Evolutionary conservation across 2,797 vertebrate species (phyloP), one percentile per base, ranked within the genome.

Genomic region (Vespertilio murinus): DNA sequence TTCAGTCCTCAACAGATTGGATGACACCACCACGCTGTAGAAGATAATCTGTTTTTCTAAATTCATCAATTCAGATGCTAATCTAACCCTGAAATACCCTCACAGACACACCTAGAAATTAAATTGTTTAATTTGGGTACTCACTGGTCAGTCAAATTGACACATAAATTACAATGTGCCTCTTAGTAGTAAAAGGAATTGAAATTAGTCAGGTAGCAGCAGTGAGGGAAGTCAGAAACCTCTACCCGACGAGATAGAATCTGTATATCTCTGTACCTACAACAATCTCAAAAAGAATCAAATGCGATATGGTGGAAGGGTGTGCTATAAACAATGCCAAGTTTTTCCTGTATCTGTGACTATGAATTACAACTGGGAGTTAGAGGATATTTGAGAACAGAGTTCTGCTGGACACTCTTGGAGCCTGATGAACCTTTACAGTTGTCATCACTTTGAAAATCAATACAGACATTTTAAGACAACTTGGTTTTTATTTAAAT

Each of bases 401-500:
- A 54, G 11, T 59, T 85, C 56, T 82, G 20, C 18, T 90, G 82
- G 30, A 52, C 61, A 22, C 3, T 93, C 33, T 47, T 65, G 40
- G n/a, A 91, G 40, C 35, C 42, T 70, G 70, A 47, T 75, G 54
- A 56, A n/a, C 35, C 73, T 77, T 82, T 80, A 65, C 30, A 83
- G 30, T 75, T 64, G 28, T 47, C 33, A 69, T 89, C 49, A 56
- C 28, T 61, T 86, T 95, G 49, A 83, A 71, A 91, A 70, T 71
- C 35, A 82, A 86, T 45, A 38, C 38, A 65, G 47, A 59, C 25
- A 22, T 82, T 82, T 92, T 52, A 81, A 92, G 84, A 79, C 91
- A 88, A 79, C 90, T 93, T 88, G 20, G 70, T 49, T 91, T 85
- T 54, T 54, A 54, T 78, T 85, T 79, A 94, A 73, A 8, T 88